These are phyloP conservation scores for Cephalopholis sonnerati DNA, from an alignment of 2,113 vertebrate species.

Conservation along the genomic window DNA sequence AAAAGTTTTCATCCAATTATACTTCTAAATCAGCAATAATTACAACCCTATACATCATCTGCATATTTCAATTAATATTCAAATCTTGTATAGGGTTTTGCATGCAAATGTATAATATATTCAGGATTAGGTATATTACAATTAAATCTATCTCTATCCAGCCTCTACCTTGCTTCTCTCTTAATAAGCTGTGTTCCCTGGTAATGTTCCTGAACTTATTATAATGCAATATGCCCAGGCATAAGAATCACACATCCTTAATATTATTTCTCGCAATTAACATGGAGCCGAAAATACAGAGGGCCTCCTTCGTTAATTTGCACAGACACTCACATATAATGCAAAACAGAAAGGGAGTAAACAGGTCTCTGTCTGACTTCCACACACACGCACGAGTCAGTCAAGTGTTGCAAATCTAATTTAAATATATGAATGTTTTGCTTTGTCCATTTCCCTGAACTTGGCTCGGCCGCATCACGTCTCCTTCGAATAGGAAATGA, in stretches of 20 bases:
- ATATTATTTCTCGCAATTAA: constrained; percentile 88
- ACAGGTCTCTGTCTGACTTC: constrained; percentile 80
- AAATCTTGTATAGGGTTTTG: constrained; percentile 83
- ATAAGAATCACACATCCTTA: constrained; percentile 82
- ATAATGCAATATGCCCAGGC: constrained; percentile 84
- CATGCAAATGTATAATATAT: constrained; percentile 86
- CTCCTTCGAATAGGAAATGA: constrained; percentile 62
- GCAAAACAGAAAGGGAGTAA: constrained; percentile 80
- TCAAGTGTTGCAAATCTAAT: constrained; percentile 89
- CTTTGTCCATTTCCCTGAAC: constrained; percentile 81
- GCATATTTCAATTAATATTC: constrained; percentile 87
- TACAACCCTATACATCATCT: constrained; percentile 82
- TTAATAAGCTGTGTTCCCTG: constrained; percentile 85
- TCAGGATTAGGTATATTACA: constrained; percentile 87
- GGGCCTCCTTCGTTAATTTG: constrained; percentile 84
- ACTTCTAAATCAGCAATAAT: constrained; percentile 84
- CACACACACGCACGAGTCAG: constrained; percentile 70
- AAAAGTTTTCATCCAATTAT: constrained; percentile 84
- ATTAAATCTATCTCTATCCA: constrained; percentile 82
- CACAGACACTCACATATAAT: constrained; percentile 78
- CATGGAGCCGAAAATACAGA: constrained; percentile 78
- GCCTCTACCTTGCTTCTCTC: constrained; percentile 78
- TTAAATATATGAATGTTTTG: constrained; percentile 89
- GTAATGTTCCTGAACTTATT: constrained; percentile 87
- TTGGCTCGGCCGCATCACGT: constrained; percentile 45